Conservation (phyloP, 2,113 vertebrate species). For the Apistogramma diplotaenia region DNA sequence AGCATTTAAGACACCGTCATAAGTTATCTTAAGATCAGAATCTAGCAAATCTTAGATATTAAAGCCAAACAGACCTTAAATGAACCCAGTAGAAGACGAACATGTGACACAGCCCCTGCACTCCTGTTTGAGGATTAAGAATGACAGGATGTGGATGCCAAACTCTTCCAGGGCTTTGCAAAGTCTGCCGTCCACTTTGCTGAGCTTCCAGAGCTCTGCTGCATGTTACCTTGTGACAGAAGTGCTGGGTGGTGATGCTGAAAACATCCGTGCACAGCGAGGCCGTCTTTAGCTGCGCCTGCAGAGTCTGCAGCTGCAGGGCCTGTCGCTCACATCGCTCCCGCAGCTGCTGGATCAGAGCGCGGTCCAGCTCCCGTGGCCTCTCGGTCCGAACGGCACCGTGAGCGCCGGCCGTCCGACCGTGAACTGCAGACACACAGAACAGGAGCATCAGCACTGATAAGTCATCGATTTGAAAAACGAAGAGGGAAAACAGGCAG, state of each 20-base stretch:
- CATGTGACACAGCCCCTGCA: background rate
- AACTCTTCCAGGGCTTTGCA: background rate
- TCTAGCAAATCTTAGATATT: background rate
- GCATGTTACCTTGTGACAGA: constrained; percentile 85
- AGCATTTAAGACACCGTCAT: background rate
- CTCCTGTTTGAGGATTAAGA: background rate
- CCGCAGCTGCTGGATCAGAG: constrained; percentile 82
- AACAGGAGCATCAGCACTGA: background rate
- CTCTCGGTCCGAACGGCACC: constrained; percentile 6
- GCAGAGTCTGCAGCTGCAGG: constrained; percentile 76
- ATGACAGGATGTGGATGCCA: background rate
- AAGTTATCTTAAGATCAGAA: background rate
- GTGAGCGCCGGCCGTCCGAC: constrained; percentile 75
- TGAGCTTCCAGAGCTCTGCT: background rate
- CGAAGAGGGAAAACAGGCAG: too few relatives aligned
- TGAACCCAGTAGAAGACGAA: background rate
- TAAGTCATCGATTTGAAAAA: too few relatives aligned
- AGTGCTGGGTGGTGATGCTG: constrained; percentile 88
- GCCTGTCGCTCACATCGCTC: constrained; percentile 85
- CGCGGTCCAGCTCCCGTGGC: constrained; percentile 82
- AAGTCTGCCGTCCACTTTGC: background rate
- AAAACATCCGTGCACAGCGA: constrained; percentile 84
- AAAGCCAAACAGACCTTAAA: background rate
- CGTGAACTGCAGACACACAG: constrained; percentile 68
- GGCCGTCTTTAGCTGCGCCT: constrained; percentile 80